Evolutionary conservation across 2,113 vertebrate genomes (phyloP), one percentile per base, ranked within the genome.

Genomic region (Elaphurus davidianus): DNA sequence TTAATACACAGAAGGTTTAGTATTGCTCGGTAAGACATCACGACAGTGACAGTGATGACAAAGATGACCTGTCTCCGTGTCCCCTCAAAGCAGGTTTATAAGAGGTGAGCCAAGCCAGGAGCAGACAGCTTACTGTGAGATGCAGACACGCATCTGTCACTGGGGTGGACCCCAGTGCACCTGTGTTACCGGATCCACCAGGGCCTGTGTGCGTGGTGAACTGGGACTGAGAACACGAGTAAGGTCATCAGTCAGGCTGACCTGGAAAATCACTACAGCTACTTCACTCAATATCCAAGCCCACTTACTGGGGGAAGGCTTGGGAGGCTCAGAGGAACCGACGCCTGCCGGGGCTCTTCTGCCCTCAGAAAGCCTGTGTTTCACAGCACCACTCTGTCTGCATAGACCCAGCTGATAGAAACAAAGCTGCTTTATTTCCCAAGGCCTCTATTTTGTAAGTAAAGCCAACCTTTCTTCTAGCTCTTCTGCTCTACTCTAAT

Each of bases 191-290:
- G 25, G 55, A 57, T 10, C 55, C 55, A 25, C 23, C 55, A 57
- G 23, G 55, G 9, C 21, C 45, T 12, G 23, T 6, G 52, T 3
- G 47, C 4, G 2, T 12, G 43, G 14, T 23, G 17, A 81, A 3
- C 0, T 11, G 25, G 27, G 3, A 0, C 25, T 33, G 2, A 12
- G 3, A 2, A 23, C 0, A 6, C 2, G 7, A 6, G 11, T 25
- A 1, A n/a, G 62, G 17, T 17, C 15, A 12, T 0, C 4, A 21
- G 11, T 17, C 33, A 9, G 16, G 0, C 23, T 12, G 36, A 27
- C 15, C 84, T 27, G 16, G 74, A 54, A 28, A 17, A 57, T 43
- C 19, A 1, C 19, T 14, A 4, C 15, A 2, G n/a, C 2, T 0
- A 7, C 33, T 40, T 19, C 54, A 19, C 10, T 14, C 16, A 33